A percentile compares a stretch with the other conserved stretches of the same genome.
Evolutionary conservation across 2,113 vertebrate species (phyloP).

Genomic region (Chaetorhynchus papuensis): DNA sequence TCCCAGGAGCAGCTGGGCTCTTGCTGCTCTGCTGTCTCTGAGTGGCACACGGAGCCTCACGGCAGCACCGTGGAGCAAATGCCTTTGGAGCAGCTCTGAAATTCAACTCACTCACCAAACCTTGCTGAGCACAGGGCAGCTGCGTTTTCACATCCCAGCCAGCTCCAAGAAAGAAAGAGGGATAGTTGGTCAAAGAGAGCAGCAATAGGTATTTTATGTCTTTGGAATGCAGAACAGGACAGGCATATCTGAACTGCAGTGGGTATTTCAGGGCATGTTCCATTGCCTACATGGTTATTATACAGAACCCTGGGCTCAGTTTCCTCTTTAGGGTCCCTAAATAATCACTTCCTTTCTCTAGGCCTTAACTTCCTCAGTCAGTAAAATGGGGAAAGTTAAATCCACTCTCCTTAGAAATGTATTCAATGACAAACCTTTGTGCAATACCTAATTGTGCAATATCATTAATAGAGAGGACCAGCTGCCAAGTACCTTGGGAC

Average conservation of each 20-base stretch:
- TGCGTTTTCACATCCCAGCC: background rate
- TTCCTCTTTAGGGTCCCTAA: background rate
- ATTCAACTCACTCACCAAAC: background rate
- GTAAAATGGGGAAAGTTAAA: background rate
- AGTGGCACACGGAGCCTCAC: background rate
- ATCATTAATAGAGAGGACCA: background rate
- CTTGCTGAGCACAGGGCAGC: background rate
- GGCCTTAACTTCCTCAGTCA: background rate
- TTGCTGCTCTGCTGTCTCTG: background rate
- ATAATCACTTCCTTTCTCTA: conserved; percentile 4
- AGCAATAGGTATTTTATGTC: background rate
- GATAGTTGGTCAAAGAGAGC: background rate
- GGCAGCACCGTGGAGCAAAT: background rate
- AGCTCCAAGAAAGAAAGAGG: background rate
- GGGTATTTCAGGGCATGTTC: background rate
- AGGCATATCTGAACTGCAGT: background rate
- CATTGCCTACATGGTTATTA: background rate
- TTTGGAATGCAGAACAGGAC: background rate
- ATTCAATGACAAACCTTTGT: background rate
- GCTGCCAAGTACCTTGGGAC: background rate
- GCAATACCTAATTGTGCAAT: background rate
- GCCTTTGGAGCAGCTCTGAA: background rate
- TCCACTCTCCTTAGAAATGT: background rate
- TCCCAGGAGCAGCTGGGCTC: background rate
- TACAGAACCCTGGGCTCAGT: background rate